phyloP scores from a whole-genome alignment of 2,113 vertebrate genomes.

The Cinclus cinclus region DNA sequence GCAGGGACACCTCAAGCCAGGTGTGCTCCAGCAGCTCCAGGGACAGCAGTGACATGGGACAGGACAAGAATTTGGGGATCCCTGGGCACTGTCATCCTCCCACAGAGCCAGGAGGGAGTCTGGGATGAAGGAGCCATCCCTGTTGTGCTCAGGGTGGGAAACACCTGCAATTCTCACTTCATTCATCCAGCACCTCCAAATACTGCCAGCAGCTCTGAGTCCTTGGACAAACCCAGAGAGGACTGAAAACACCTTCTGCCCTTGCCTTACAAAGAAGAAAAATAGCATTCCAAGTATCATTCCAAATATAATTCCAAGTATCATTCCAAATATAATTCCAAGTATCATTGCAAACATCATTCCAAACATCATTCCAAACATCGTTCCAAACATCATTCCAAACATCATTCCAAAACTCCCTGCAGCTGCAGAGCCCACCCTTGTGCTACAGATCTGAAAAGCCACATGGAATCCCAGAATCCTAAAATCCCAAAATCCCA shows the following conservation, averaged over 20 bases:
- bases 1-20: neutral
- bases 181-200: neutral
- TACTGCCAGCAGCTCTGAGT: neutral
- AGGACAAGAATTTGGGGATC: neutral
- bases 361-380: too few relatives aligned
- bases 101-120: neutral
- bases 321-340: too few relatives aligned
- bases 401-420: neutral
- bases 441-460: neutral
- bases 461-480: too few relatives aligned
- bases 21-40: neutral
- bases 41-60: neutral
- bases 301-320: too few relatives aligned
- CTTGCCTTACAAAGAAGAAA: neutral
- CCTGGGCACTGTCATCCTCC: fast-evolving
- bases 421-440: neutral
- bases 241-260: neutral
- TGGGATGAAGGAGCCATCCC: neutral
- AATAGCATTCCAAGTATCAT: neutral
- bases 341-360: too few relatives aligned
- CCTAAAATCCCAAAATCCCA: neutral
- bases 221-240: neutral
- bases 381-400: too few relatives aligned
- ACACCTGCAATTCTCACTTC: neutral
- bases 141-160: neutral